These are phyloP conservation scores for Metacarcinus magister DNA, from an alignment of 2,888 invertebrate genomes.

Conservation along the genomic window DNA sequence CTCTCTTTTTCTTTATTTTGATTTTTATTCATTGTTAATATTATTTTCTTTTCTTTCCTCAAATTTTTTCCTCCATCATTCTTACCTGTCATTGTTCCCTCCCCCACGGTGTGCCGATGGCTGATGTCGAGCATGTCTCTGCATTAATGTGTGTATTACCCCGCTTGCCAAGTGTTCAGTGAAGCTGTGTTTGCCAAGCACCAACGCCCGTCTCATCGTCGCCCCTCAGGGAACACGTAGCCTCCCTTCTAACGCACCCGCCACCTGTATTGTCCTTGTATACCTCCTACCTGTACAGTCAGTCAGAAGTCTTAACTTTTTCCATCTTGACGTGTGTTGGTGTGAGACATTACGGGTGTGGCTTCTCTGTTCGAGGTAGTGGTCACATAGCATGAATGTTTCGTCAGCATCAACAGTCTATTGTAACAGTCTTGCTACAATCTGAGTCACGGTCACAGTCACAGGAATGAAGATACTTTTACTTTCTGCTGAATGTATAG, in stretches of 20 bases:
- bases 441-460: neutral
- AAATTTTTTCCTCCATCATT: neutral
- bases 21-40: neutral
- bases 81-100: slow-evolving; percentile 32
- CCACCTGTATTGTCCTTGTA: slow-evolving; percentile 20
- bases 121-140: neutral
- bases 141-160: slow-evolving; percentile 26
- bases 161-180: neutral
- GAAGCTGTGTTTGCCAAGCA: neutral
- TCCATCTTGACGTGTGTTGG: neutral
- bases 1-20: neutral
- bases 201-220: slow-evolving; percentile 12
- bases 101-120: neutral
- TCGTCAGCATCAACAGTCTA: neutral
- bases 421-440: neutral
- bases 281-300: neutral
- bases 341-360: neutral
- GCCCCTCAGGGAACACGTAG: neutral
- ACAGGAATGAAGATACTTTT: neutral
- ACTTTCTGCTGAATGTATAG: neutral
- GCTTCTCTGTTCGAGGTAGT: neutral
- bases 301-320: neutral
- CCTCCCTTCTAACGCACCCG: neutral
- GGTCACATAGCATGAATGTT: neutral
- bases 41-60: neutral